Conservation (phyloP, 2,888 invertebrate genomes). For the Masnerella sp. region DNA sequence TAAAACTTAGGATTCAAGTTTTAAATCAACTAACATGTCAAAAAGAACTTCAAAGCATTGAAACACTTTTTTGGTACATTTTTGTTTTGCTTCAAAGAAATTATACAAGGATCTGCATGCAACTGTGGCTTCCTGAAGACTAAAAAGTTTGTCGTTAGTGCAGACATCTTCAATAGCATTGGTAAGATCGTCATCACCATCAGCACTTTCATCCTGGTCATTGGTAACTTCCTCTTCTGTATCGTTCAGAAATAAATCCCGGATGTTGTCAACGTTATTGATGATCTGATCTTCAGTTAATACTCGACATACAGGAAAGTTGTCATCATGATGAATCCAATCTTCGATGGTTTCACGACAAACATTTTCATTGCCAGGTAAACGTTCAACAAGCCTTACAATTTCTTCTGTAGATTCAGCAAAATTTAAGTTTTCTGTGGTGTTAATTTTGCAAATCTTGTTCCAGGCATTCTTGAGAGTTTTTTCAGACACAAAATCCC, state of each 20-base stretch:
- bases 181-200: too few species aligned
- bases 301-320: conserved; percentile 4
- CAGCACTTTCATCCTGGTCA: background rate
- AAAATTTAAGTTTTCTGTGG: background rate
- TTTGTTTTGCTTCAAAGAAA: too few species aligned
- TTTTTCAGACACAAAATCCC: conserved; percentile 48
- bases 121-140: too few species aligned
- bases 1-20: too few species aligned
- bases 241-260: background rate
- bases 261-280: conserved; percentile 12
- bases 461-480: conserved; percentile 61
- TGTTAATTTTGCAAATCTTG: conserved; percentile 34
- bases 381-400: background rate
- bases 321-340: background rate
- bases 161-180: too few species aligned
- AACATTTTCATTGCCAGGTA: conserved; percentile 3
- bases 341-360: background rate
- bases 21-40: too few species aligned
- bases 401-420: conserved; percentile 2
- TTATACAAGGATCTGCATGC: too few species aligned
- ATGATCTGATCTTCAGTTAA: conserved; percentile 9
- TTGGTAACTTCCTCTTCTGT: conserved; percentile 6
- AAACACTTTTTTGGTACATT: too few species aligned
- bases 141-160: too few species aligned
- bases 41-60: too few species aligned